These are phyloP conservation scores for Manacus vitellinus DNA, from an alignment of 2,113 vertebrate species.

Conservation along the genomic window DNA sequence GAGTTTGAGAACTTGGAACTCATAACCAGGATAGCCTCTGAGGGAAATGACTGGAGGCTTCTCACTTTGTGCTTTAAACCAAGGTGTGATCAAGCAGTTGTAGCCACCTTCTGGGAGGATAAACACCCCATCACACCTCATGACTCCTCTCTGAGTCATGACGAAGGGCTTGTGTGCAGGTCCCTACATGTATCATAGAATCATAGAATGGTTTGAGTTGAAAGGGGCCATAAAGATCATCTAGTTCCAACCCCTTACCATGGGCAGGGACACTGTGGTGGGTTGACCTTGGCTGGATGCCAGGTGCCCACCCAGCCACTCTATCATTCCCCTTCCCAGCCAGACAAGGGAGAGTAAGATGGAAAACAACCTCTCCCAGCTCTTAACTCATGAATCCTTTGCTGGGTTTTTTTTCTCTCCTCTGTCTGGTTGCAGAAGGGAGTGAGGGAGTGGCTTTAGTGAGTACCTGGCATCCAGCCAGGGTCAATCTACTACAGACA, in stretches of 20 bases:
- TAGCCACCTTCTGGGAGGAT: background rate
- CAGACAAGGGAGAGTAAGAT: too few species aligned
- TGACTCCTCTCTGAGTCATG: background rate
- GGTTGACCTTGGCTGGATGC: too few species aligned
- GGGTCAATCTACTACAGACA: too few species aligned
- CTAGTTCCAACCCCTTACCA: background rate
- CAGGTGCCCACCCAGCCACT: too few species aligned
- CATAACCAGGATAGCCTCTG: background rate
- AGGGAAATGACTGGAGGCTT: background rate
- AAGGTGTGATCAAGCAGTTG: accelerated
- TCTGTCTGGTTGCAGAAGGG: too few species aligned
- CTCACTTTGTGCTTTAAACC: background rate
- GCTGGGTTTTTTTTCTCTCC: too few species aligned
- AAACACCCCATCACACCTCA: background rate
- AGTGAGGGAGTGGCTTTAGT: too few species aligned
- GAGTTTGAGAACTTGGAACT: background rate
- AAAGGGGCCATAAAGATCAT: background rate
- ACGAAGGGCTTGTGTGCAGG: background rate
- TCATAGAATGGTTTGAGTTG: background rate
- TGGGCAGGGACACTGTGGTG: background rate
- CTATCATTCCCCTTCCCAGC: too few species aligned
- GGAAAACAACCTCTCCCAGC: too few species aligned
- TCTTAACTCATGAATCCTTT: too few species aligned
- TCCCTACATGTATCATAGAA: background rate
- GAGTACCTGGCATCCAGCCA: too few species aligned